Evolutionary conservation across 2,797 vertebrate genomes (phyloP).

Genomic region (Triplophysa bombifrons): DNA sequence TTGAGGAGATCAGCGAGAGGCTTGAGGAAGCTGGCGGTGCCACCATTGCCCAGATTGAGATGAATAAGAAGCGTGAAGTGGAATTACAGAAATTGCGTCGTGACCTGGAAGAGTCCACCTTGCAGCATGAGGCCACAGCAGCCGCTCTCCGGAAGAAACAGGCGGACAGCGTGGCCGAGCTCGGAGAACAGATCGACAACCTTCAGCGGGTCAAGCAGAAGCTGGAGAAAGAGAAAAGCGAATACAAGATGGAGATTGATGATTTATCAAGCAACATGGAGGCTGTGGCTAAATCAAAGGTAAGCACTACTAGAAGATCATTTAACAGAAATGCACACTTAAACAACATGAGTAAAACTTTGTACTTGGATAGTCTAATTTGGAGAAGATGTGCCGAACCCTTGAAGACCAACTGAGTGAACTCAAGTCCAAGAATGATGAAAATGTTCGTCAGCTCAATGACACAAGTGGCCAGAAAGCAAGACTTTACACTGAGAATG

Average conservation of each 20-base stretch:
- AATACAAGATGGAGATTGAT: conserved; percentile 88
- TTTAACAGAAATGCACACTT: not conserved
- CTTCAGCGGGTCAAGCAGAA: conserved; percentile 89
- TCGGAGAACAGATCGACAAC: conserved; percentile 86
- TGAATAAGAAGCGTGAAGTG: conserved; percentile 88
- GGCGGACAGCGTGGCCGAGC: conserved; percentile 79
- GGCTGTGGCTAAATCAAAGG: not conserved
- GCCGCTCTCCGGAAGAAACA: conserved; percentile 86
- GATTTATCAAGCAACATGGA: conserved; percentile 77
- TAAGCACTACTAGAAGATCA: not conserved
- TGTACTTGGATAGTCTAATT: conserved; percentile 71
- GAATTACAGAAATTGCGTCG: conserved; percentile 86
- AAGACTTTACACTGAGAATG: conserved; percentile 79
- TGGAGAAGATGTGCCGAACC: conserved; percentile 77
- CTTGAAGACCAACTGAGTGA: conserved; percentile 81
- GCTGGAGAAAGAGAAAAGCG: conserved; percentile 91
- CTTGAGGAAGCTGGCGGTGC: conserved; percentile 90
- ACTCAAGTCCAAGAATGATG: conserved; percentile 77
- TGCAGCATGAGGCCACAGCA: conserved; percentile 83
- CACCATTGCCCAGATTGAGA: conserved; percentile 85
- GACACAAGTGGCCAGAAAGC: conserved; percentile 75
- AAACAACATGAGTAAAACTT: not conserved
- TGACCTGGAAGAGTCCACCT: conserved; percentile 87
- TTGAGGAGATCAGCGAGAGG: conserved; percentile 90
- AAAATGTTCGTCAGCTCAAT: conserved; percentile 73